Conservation (phyloP, 2,113 vertebrate genomes). For the Coryphaenoides rupestris region DNA sequence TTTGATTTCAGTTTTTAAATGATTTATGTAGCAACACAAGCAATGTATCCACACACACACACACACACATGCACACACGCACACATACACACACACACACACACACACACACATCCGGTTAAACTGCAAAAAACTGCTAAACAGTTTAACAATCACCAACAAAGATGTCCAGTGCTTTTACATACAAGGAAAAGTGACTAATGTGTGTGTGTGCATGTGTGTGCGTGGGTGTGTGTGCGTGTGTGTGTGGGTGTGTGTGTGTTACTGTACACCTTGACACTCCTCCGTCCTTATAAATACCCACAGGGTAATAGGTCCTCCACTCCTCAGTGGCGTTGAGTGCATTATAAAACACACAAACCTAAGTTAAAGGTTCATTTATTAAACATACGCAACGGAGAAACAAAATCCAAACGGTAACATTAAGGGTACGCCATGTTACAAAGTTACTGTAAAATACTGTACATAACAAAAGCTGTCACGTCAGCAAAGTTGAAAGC, state of each 20-base stretch:
- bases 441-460: slow-evolving; percentile 85
- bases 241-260: slow-evolving; percentile 68
- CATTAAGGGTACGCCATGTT: slow-evolving; percentile 85
- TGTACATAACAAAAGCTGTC: slow-evolving; percentile 69
- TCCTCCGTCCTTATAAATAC: slow-evolving; percentile 95
- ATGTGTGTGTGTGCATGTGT: slow-evolving; percentile 75
- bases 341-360: slow-evolving; percentile 96
- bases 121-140: too few species aligned
- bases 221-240: too few species aligned
- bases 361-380: slow-evolving; percentile 90
- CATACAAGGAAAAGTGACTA: slow-evolving; percentile 92
- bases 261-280: slow-evolving; percentile 88
- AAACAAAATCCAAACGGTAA: slow-evolving; percentile 72
- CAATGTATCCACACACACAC: slow-evolving; percentile 78
- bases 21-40: slow-evolving; percentile 84
- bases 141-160: slow-evolving; percentile 78
- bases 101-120: slow-evolving; percentile 57
- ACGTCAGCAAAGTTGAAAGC: slow-evolving; percentile 76
- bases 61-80: not conserved
- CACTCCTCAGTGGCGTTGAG: slow-evolving; percentile 91
- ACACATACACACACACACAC: not conserved
- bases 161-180: slow-evolving; percentile 91
- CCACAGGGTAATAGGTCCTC: slow-evolving; percentile 99
- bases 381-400: slow-evolving; percentile 71
- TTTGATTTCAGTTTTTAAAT: slow-evolving; percentile 79